Base-by-base conservation (phyloP, 2,797 vertebrate species). In the Botia almorhae region DNA sequence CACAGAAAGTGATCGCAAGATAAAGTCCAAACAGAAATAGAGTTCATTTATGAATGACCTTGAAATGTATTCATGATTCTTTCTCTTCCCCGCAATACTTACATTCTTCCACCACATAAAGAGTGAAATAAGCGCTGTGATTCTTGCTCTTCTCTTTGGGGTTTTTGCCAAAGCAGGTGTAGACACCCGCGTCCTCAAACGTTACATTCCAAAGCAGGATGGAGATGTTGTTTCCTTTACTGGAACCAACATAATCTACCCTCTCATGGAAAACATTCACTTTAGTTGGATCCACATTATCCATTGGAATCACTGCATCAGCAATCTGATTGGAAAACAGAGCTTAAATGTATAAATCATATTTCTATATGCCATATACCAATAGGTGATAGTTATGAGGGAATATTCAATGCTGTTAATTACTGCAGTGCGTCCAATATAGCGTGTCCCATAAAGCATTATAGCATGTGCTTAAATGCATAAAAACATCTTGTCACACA, bases 101-200 rank as follows among this genome's bases (percentile, higher is more conserved):
- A 99, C 98, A 53, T 87, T 96, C 92, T 0, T 96, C 95, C 14
- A 98, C 96, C 65, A 99, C 97, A 0, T 91, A 90, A 50, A 99
- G 96, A 68, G 88, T 78, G 86, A 98, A 93, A 86, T 94, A 91
- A 82, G 96, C 95, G 0, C 94, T 96, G 92, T 96, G 94, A 87
- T 95, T 89, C 8, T 85, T 91, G 0, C 87, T 60, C 84, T 87
- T 96, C 91, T 99, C 98, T 90, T 92, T 96, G 83, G 94, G 96
- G 90, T 99, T 99, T 87, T 86, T 93, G 87, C 97, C 97, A 0
- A 92, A 93, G 83, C 98, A 99, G 0, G 92, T 98, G 87, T 98
- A 99, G 23, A 91, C 84, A 51, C 98, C 98, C 0, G 92, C 93
- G 0, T 99, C 97, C 0, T 95, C 95, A 58, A 99, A 98, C 55